Conservation (phyloP, 1,140 invertebrate species). For the Araneus ventricosus region DNA sequence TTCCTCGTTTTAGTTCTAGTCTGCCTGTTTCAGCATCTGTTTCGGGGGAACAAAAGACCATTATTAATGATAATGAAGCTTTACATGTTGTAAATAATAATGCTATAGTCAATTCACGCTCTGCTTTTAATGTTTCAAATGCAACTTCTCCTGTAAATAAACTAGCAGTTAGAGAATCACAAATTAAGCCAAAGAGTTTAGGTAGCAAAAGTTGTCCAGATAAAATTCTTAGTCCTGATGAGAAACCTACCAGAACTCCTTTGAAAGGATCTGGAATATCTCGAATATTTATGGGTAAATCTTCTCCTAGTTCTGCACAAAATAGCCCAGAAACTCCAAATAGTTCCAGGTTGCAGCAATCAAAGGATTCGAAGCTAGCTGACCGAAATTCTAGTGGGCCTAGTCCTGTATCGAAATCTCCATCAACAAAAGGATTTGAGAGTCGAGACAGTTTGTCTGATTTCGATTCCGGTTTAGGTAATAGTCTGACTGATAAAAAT, state of each 20-base stretch:
- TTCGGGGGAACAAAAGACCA: constrained; percentile 36
- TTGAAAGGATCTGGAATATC: constrained; percentile 38
- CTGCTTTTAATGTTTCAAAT: constrained; percentile 62
- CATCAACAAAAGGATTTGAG: constrained; percentile 55
- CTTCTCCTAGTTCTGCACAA: background rate
- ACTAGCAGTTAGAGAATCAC: constrained; percentile 12
- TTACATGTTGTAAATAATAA: constrained; percentile 74
- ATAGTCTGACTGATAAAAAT: constrained; percentile 68
- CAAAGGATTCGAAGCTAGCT: background rate
- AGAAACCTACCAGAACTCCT: constrained; percentile 47
- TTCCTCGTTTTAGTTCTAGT: constrained; percentile 72
- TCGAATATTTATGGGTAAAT: constrained; percentile 11
- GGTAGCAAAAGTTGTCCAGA: constrained; percentile 69
- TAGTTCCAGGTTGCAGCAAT: background rate
- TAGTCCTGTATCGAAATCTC: constrained; percentile 56
- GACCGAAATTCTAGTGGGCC: constrained; percentile 25
- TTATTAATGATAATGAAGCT: constrained; percentile 61
- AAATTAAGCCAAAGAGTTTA: constrained; percentile 61
- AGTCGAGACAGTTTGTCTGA: constrained; percentile 67
- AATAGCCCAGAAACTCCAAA: constrained; percentile 39
- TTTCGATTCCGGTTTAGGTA: constrained; percentile 73
- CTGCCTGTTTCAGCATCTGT: constrained; percentile 50
- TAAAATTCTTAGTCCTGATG: constrained; percentile 65
- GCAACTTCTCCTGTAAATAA: constrained; percentile 55
- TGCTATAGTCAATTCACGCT: constrained; percentile 61